Evolutionary conservation across 1,140 invertebrate genomes (phyloP).

Genomic region (Ruditapes philippinarum): DNA sequence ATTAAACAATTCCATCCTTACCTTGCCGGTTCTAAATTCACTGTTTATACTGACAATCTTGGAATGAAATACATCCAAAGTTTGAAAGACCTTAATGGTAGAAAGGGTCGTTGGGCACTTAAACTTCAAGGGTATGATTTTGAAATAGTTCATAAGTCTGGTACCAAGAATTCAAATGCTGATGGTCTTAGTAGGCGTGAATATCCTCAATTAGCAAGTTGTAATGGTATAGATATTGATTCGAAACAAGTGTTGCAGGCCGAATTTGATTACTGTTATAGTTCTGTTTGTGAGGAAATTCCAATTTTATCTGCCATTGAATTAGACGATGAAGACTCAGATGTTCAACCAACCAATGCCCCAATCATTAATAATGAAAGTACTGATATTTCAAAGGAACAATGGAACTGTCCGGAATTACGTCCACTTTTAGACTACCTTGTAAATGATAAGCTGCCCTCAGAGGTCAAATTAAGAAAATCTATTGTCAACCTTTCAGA

Average conservation of each 20-base stretch:
- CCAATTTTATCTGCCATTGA: background rate
- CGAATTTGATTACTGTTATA: too few relatives aligned
- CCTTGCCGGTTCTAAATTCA: conserved; percentile 21
- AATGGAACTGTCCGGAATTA: conserved; percentile 45
- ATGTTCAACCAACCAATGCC: background rate
- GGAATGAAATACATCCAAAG: conserved; percentile 55
- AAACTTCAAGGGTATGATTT: background rate
- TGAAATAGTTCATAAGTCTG: too few relatives aligned
- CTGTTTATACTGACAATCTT: conserved; percentile 56
- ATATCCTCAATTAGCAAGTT: too few relatives aligned
- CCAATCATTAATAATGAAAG: background rate
- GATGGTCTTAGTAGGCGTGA: too few relatives aligned
- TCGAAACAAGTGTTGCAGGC: too few relatives aligned
- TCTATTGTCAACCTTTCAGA: background rate
- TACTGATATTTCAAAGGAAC: conserved; percentile 21
- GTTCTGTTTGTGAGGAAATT: too few relatives aligned
- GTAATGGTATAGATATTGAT: too few relatives aligned
- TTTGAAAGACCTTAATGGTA: conserved; percentile 53
- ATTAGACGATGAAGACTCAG: background rate
- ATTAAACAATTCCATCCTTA: conserved; percentile 72
- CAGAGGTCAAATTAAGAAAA: background rate
- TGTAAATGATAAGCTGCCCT: conserved; percentile 19
- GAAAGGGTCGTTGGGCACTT: conserved; percentile 53
- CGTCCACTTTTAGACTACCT: conserved; percentile 4
- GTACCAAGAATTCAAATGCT: too few relatives aligned